These are phyloP conservation scores for Euplexia lucipara DNA, from an alignment of 2,888 invertebrate genomes.

Conservation along the genomic window DNA sequence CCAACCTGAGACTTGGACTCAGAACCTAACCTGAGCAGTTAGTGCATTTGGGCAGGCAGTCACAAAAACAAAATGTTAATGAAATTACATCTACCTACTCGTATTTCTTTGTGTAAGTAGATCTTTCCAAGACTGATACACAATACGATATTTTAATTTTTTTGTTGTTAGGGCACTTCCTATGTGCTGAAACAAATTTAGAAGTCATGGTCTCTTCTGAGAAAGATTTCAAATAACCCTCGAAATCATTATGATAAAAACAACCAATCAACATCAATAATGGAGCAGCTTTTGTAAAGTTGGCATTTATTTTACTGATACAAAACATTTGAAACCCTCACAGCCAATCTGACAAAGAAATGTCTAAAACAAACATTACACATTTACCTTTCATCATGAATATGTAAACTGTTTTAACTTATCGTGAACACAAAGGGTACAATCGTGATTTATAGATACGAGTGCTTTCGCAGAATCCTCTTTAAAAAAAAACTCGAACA, in stretches of 20 bases:
- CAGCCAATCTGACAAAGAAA: constrained; percentile 47
- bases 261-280: constrained; percentile 30
- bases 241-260: constrained; percentile 9
- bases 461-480: constrained; percentile 27
- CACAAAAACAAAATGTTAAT: too few relatives aligned
- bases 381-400: constrained; percentile 49
- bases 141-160: too few relatives aligned
- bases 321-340: constrained; percentile 32
- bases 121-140: too few relatives aligned
- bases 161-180: too few relatives aligned
- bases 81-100: too few relatives aligned
- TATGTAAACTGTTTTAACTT: constrained; percentile 53
- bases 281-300: constrained; percentile 21
- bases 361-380: constrained; percentile 16
- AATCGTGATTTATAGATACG: constrained; percentile 50
- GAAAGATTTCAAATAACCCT: too few relatives aligned
- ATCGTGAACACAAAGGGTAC: constrained; percentile 40
- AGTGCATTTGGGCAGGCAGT: too few relatives aligned
- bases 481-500: constrained; percentile 50
- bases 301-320: constrained; percentile 27
- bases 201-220: too few relatives aligned
- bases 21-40: too few relatives aligned
- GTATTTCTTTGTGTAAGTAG: too few relatives aligned
- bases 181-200: background rate
- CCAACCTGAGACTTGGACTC: too few relatives aligned